A percentile compares a stretch with the other conserved stretches of the same genome.
Conservation (phyloP, 2,797 vertebrate species). For the Sparus aurata region DNA sequence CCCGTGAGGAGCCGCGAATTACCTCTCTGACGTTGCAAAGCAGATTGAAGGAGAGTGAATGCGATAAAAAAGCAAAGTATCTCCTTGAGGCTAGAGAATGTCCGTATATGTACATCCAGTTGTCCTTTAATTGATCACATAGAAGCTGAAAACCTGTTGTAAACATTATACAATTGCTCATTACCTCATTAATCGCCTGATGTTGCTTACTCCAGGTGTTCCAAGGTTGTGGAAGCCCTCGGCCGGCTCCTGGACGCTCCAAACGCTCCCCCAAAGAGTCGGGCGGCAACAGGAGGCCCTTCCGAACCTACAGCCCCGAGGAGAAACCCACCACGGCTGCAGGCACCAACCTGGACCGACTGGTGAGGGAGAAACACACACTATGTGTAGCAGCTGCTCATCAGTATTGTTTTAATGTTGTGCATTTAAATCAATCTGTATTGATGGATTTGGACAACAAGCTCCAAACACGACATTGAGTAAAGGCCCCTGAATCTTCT, state of each 20-base stretch:
- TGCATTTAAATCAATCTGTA: not conserved
- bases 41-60: not conserved
- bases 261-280: constrained; percentile 85
- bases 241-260: constrained; percentile 79
- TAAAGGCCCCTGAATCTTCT: too few relatives aligned
- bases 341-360: constrained; percentile 89
- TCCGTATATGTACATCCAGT: not conserved
- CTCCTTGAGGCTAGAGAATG: not conserved
- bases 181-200: not conserved
- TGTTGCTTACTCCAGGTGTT: constrained; percentile 84
- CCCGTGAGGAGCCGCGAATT: too few relatives aligned
- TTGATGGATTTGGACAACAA: not conserved
- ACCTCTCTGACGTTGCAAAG: not conserved
- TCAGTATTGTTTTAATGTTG: not conserved
- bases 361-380: constrained; percentile 80
- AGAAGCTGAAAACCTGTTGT: not conserved
- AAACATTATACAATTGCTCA: not conserved
- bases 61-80: not conserved
- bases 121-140: not conserved
- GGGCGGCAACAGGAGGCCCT: constrained; percentile 78
- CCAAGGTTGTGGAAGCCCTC: constrained; percentile 90
- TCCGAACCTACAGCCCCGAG: constrained; percentile 85
- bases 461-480: not conserved
- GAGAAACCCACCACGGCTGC: constrained; percentile 90
- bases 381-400: not conserved